Percentiles rank a stretch among this genome's conserved stretches.
Evolutionary conservation across 2,113 vertebrate genomes (phyloP).

Genomic region (Brienomyrus longianalis): DNA sequence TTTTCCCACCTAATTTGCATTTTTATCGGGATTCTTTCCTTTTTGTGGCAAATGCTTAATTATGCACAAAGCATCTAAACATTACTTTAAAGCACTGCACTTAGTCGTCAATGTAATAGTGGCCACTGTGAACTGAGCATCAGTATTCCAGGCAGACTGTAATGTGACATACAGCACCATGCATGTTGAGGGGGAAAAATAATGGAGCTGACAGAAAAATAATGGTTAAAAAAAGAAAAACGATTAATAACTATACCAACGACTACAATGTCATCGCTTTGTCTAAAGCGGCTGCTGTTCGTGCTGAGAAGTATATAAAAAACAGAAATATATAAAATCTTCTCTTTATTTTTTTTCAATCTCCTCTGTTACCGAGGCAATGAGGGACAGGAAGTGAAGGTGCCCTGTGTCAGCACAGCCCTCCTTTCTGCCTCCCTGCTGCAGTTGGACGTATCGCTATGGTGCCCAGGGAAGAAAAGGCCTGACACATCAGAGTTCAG

Average conservation of each 20-base stretch:
- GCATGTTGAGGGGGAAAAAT: neutral
- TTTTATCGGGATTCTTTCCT: neutral
- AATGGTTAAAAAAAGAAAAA: neutral
- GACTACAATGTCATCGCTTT: neutral
- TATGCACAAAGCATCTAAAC: neutral
- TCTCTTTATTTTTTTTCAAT: neutral
- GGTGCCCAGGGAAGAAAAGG: neutral
- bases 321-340: neutral
- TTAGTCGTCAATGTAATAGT: neutral
- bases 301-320: neutral
- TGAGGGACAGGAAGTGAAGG: slow-evolving; percentile 7
- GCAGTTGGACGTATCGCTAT: neutral
- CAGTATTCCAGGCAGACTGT: neutral
- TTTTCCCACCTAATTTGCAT: neutral
- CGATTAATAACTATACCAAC: neutral
- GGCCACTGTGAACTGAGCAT: neutral
- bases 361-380: neutral
- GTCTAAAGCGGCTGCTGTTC: neutral
- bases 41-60: neutral
- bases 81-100: neutral
- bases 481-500: slow-evolving; percentile 12
- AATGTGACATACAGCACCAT: neutral
- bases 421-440: neutral
- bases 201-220: neutral
- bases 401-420: neutral